Conservation (phyloP, 2,113 vertebrate genomes). For the Capra hircus region DNA sequence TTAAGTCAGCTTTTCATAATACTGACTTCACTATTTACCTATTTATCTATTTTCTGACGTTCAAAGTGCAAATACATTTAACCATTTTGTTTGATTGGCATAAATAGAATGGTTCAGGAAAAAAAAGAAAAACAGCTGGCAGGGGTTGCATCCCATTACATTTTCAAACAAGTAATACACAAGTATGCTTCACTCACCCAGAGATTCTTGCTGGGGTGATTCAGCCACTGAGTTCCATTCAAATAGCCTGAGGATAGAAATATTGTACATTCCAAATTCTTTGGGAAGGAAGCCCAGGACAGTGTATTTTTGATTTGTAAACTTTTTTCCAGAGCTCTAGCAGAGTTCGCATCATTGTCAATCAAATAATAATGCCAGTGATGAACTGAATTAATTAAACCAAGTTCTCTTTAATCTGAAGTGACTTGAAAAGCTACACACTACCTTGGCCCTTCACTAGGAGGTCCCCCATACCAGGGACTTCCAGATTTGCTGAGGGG, state of each 20-base stretch:
- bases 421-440: neutral
- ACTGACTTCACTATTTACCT: neutral
- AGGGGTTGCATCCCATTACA: constrained; percentile 86
- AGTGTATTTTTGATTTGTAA: constrained; percentile 3
- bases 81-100: constrained; percentile 97
- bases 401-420: neutral
- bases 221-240: constrained; percentile 54
- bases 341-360: neutral
- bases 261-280: neutral
- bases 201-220: constrained; percentile 48
- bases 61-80: constrained; percentile 94
- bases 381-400: neutral
- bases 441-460: neutral
- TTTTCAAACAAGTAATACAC: constrained; percentile 86
- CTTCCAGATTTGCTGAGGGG: neutral
- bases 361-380: neutral
- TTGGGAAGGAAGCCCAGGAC: neutral
- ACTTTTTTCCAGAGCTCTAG: neutral
- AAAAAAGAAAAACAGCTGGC: constrained; percentile 84
- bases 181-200: constrained; percentile 80
- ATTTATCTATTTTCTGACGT: constrained; percentile 76
- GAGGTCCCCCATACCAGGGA: neutral
- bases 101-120: constrained; percentile 91
- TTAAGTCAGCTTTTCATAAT: neutral
- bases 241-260: constrained; percentile 45